Evolutionary conservation across 1,140 invertebrate genomes (phyloP).

Genomic region (Magallana gigas): DNA sequence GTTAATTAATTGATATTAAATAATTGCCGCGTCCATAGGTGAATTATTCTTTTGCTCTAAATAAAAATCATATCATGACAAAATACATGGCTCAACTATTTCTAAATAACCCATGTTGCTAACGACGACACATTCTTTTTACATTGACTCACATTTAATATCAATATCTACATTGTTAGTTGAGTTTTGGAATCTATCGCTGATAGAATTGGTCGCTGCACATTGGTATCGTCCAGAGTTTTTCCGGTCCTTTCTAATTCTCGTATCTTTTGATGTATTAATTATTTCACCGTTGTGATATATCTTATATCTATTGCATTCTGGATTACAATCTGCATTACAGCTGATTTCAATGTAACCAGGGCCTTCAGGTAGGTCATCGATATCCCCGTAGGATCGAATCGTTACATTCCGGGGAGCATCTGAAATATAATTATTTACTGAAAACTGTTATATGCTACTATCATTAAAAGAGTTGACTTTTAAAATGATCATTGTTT

Average conservation of each 20-base stretch:
- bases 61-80: no score
- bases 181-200: not conserved
- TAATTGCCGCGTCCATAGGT: no score
- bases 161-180: not conserved
- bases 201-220: not conserved
- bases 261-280: no score
- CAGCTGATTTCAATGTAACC: not conserved
- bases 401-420: not conserved
- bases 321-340: not conserved
- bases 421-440: not conserved
- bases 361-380: not conserved
- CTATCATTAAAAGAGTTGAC: no score
- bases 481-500: no score
- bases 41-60: no score
- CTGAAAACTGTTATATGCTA: no score
- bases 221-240: not conserved
- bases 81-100: no score
- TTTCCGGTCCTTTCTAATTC: not conserved
- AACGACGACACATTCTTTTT: not conserved
- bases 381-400: not conserved
- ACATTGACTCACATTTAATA: not conserved
- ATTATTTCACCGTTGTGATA: not conserved
- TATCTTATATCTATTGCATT: not conserved
- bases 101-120: not conserved
- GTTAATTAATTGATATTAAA: no score